These are phyloP conservation scores for Trogon surrucura DNA, from an alignment of 2,113 vertebrate species.

Conservation along the genomic window DNA sequence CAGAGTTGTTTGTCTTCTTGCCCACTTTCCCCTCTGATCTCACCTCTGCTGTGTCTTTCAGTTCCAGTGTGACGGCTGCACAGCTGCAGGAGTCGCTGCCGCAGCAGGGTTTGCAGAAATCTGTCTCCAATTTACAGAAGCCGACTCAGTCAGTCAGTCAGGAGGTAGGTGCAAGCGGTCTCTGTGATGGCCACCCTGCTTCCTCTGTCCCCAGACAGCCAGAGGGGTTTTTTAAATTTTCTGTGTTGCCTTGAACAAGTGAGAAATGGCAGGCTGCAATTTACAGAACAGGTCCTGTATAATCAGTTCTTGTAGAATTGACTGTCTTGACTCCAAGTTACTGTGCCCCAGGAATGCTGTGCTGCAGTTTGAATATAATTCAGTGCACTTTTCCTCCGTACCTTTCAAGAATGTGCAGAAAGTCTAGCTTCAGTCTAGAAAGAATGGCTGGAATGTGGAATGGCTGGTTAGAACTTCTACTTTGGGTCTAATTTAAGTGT, in stretches of 20 bases:
- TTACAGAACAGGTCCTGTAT: not conserved
- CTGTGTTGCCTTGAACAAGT: not conserved
- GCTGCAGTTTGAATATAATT: not conserved
- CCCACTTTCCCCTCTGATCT: not conserved
- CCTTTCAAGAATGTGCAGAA: not conserved
- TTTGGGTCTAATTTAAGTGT: not conserved
- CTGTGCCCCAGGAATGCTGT: not conserved
- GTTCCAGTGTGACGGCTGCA: constrained; percentile 94
- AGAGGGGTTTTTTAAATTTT: constrained; percentile 11
- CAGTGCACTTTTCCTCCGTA: not conserved
- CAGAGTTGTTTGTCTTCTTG: not conserved
- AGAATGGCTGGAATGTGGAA: constrained; percentile 3
- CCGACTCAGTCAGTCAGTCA: constrained; percentile 89
- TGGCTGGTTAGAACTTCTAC: constrained; percentile 10
- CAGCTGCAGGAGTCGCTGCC: constrained; percentile 98
- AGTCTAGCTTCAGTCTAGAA: not conserved
- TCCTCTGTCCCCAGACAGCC: not conserved
- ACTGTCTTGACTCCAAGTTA: not conserved
- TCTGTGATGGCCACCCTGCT: not conserved
- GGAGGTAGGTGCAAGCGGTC: constrained; percentile 81
- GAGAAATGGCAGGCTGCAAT: not conserved
- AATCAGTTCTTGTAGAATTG: not conserved
- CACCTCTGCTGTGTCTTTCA: constrained; percentile 48
- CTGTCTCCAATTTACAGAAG: constrained; percentile 99
- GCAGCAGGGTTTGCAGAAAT: constrained; percentile 98